Base-by-base conservation (phyloP, 1,140 invertebrate species). In the Maniola jurtina region DNA sequence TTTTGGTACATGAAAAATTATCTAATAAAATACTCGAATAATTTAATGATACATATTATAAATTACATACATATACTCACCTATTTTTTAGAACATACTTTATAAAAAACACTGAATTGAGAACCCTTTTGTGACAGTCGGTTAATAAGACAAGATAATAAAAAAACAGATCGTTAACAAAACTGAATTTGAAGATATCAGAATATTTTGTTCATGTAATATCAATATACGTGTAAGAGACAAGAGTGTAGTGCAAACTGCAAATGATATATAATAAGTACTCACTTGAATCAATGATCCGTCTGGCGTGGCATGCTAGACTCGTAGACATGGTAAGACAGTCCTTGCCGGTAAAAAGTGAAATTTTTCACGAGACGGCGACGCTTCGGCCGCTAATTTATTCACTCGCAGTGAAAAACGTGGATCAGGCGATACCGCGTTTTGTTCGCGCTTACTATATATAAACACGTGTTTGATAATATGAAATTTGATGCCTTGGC, bases 371-470 rank as follows among this genome's bases (percentile, higher is more conserved):
- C 79, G 81, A 79, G 35, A 40, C 55, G 55, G 55, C 55, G 78
- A 77, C 75, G 76, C 63, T 70, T 66, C 75, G 71, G 68, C 67
- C 70, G 79, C 81, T 83, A 86, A 81, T 84, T 84, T 87, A 86
- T 85, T 83, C 84, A 87, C 84, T 86, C 61, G 73, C 61, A 77
- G 80, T 78, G 82, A 88, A 87, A 87, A 89, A 88, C 83, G 81
- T 84, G 80, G 80, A 83, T 81, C 78, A 69, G 73, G 55, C 76
- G 77, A 80, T 84, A 83, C 75, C 73, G 78, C 68, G 68, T 72
- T 74, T 75, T 72, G 75, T 84, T 80, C 81, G 80, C 81, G 81
- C 73, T 73, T 81, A 84, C 77, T 84, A 80, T 82, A 83, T 83
- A 81, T 81, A 80, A 81, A 83, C 84, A 88, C 85, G 85, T 85